Evolutionary conservation across 2,888 invertebrate genomes (phyloP), one percentile per base, ranked within the genome.

Genomic region (Pheosia tremula): DNA sequence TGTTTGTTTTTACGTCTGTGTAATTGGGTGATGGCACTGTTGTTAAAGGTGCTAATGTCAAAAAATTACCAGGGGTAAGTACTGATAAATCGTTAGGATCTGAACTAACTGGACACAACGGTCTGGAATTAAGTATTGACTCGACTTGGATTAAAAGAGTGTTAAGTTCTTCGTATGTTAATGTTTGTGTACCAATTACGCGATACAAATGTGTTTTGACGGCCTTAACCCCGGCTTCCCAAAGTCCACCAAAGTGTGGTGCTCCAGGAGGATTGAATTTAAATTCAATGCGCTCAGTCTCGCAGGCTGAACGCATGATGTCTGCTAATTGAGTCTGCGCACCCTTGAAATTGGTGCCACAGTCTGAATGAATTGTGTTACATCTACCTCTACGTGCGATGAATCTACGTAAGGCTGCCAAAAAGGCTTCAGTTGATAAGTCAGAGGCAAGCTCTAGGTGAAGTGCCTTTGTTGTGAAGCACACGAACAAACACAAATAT

Each of bases 141-240:
- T 24, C 24, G 24, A 24, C 24, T 24, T 24, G 43, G 3, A 49
- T 72, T 38, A 61, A 24, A 24, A 24, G 24, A 24, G 24, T 24
- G 2, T 24, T 24, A 24, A 24, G 24, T 24, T 24, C 53, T 58
- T 58, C 24, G 84, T 84, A 39, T 49, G 52, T 52, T 52, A 52
- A 36, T 8, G 13, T 53, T 53, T 53, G 53, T 4, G 36, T 6
- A 0, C 53, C 53, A 37, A 53, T 37, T 36, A 53, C 37, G 11
- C 53, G 53, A 53, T 37, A 53, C 11, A 36, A 53, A 10, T 53
- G 53, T 10, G 53, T 37, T 37, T 53, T 53, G 4, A 53, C 53
- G 9, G 53, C 5, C 10, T 53, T 53, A 36, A 53, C 10, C 5
- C 37, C 37, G 5, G 37, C 7, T 9, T 53, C 53, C 53, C 37